phyloP scores from a whole-genome alignment of 2,797 vertebrate genomes.

The Myiotriccus ornatus region DNA sequence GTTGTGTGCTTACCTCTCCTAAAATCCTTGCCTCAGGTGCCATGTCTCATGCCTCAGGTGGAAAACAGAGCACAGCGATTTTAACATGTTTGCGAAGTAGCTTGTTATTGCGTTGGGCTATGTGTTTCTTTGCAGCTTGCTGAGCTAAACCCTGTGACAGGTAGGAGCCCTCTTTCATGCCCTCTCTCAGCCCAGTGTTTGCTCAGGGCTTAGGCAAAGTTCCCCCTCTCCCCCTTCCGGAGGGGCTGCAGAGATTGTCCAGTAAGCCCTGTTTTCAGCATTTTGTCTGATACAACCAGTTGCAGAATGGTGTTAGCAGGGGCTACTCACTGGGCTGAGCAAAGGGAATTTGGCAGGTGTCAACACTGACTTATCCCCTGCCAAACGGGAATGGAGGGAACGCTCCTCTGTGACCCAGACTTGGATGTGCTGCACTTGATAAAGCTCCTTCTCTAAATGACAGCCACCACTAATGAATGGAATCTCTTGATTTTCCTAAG shows the following conservation, averaged over 20 bases:
- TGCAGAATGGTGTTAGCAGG: neutral
- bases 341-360: neutral
- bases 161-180: neutral
- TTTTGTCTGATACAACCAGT: neutral
- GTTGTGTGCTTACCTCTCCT: neutral
- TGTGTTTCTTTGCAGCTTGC: neutral
- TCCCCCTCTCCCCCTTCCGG: neutral
- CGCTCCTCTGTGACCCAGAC: neutral
- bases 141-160: neutral
- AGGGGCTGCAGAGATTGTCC: neutral
- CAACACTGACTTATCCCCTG: neutral
- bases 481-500: neutral
- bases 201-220: neutral
- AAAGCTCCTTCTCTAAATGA: neutral
- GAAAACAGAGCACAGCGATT: neutral
- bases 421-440: neutral
- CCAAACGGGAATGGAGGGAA: neutral
- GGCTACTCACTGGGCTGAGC: neutral
- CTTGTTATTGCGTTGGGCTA: neutral
- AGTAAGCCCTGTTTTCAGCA: fast-evolving
- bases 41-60: neutral
- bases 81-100: neutral
- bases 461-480: neutral
- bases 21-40: neutral
- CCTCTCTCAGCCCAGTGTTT: neutral